Evolutionary conservation across 2,797 vertebrate genomes (phyloP).

Genomic region (Trichosurus vulpecula): DNA sequence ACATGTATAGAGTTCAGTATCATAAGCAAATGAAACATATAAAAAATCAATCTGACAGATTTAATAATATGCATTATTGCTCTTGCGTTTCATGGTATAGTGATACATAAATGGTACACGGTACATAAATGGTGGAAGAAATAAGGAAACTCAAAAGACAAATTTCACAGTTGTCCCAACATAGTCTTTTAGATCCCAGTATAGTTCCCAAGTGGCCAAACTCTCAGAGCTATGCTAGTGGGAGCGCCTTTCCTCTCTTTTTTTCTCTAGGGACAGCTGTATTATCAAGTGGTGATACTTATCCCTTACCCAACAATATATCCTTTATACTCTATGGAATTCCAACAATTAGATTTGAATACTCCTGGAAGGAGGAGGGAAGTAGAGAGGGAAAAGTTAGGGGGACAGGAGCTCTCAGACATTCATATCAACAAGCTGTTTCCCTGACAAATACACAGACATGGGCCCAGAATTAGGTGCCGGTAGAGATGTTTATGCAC

Average conservation of each 20-base stretch:
- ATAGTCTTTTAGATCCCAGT: neutral
- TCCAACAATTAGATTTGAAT: neutral
- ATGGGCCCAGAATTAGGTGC: neutral
- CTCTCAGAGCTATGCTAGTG: neutral
- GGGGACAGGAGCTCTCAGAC: neutral
- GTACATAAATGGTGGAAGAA: neutral
- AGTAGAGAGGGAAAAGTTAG: neutral
- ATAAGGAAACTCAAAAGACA: neutral
- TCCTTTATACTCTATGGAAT: neutral
- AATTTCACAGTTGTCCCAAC: neutral
- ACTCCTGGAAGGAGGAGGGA: neutral
- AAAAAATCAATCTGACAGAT: slow-evolving; percentile 38
- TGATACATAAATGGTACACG: neutral
- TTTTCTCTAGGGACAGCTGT: neutral
- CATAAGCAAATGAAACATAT: slow-evolving; percentile 48
- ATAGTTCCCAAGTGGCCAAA: neutral
- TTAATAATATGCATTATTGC: slow-evolving; percentile 40
- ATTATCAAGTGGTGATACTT: neutral
- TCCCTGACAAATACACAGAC: neutral
- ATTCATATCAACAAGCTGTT: neutral
- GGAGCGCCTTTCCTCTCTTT: no score
- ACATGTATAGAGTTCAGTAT: slow-evolving; percentile 37
- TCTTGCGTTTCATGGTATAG: neutral
- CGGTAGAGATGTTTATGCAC: neutral
- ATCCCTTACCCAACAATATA: neutral